phyloP scores from a whole-genome alignment of 2,797 vertebrate species.

The Hemitrygon akajei region DNA sequence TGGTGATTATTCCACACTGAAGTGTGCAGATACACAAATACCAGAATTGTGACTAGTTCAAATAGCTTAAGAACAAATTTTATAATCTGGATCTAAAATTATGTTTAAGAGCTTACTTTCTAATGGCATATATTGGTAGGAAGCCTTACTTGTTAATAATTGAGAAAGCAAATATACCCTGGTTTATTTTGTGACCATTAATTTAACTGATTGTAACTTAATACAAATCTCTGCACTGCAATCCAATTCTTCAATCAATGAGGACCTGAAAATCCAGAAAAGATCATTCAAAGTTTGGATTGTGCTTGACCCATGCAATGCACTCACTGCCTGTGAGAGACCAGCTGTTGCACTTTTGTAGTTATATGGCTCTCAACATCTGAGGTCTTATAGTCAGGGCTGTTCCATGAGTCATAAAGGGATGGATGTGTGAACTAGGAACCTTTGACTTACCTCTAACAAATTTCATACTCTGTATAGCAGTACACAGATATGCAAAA shows the following conservation, averaged over 20 bases:
- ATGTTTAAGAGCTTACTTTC: not conserved
- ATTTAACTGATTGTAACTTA: not conserved
- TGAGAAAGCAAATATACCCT: not conserved
- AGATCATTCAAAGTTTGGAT: not conserved
- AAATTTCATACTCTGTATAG: too few species aligned
- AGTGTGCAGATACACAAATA: not conserved
- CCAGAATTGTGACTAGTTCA: not conserved
- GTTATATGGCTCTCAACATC: too few species aligned
- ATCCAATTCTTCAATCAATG: not conserved
- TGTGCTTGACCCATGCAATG: too few species aligned
- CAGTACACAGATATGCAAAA: too few species aligned
- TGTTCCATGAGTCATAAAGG: too few species aligned
- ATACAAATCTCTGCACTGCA: too few species aligned
- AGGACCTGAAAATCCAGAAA: not conserved
- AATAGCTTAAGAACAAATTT: not conserved
- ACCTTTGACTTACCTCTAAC: too few species aligned
- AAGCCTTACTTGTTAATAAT: not conserved
- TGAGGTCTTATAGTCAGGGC: too few species aligned
- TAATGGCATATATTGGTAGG: not conserved
- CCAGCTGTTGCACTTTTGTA: too few species aligned
- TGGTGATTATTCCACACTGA: not conserved
- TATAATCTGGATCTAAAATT: conserved; percentile 7
- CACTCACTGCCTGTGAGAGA: too few species aligned
- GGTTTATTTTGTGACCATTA: not conserved
- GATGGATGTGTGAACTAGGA: too few species aligned